Evolutionary conservation across 2,113 vertebrate genomes (phyloP).

Genomic region (Istiophorus platypterus): DNA sequence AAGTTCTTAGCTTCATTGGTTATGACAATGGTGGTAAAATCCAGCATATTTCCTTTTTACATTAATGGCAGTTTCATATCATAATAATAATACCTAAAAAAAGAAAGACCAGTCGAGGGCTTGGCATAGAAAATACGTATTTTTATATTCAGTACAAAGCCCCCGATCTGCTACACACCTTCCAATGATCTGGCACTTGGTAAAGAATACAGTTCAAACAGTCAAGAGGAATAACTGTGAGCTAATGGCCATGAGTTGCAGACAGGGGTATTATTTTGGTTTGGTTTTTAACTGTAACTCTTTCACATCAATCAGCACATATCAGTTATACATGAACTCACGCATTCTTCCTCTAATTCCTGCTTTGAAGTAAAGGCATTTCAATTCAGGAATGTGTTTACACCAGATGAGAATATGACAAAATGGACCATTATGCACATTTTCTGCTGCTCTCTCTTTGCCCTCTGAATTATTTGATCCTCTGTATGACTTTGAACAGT

Average conservation of each 20-base stretch:
- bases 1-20: not conserved
- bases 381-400: constrained; percentile 19
- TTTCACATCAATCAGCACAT: not conserved
- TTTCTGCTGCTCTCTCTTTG: not conserved
- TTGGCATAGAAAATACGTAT: not conserved
- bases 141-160: not conserved
- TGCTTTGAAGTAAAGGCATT: not conserved
- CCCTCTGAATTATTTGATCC: not conserved
- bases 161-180: constrained; percentile 2
- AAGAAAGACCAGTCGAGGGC: not conserved
- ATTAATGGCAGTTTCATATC: not conserved
- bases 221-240: constrained; percentile 20
- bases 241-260: not conserved
- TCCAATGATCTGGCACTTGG: not conserved
- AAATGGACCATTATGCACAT: not conserved
- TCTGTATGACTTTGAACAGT: not conserved
- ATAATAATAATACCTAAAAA: not conserved
- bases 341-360: not conserved
- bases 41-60: not conserved
- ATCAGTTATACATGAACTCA: not conserved
- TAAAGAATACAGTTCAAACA: constrained; percentile 6
- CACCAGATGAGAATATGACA: not conserved
- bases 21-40: not conserved
- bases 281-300: not conserved
- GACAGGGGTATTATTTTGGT: not conserved